Evolutionary conservation across 2,113 vertebrate genomes (phyloP), one percentile per base, ranked within the genome.

Genomic region (Echinops telfairi): DNA sequence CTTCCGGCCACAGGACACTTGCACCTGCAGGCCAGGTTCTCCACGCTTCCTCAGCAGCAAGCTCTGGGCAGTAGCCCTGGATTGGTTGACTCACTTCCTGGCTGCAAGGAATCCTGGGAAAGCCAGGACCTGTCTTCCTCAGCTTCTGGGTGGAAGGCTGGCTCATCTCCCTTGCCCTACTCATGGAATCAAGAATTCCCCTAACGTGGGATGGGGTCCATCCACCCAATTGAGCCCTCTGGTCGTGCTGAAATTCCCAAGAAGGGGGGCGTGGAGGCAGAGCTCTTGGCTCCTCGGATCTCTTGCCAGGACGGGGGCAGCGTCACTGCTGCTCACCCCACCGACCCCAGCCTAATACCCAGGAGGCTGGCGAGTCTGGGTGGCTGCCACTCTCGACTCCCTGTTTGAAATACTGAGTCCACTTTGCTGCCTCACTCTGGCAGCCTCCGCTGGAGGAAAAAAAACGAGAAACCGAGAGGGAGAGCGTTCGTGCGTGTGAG

Each of bases 11-110:
- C 64, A 76, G 73, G 43, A 76, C 11, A 2, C 25, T 14, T 53
- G 14, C 20, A 5, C 71, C 60, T 36, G 9, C 0, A 1, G 40
- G 25, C n/a, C 25, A 70, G 27, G 0, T 5, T 15, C 38, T 16
- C 23, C 8, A 0, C 17, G 4, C 60, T 16, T 40, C 62, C 36
- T 20, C 36, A 7, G 27, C 29, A 36, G 8, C 29, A 25, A 22
- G 23, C 2, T 0, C 47, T 29, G 17, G 36, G 31, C 11, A 6
- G 62, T 14, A 64, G 27, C 11, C 0, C 29, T 0, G 0, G 33
- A 93, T 86, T 90, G 88, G 86, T 71, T 57, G 80, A 20, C 38
- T 77, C 64, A 11, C 57, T n/a, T 79, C 38, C 47, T 40, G 33
- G 38, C 82, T 83, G 70, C 70, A 83, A 53, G 3, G 79, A 33